Evolutionary conservation across 2,797 vertebrate genomes (phyloP).

Genomic region (Saxicola maurus): DNA sequence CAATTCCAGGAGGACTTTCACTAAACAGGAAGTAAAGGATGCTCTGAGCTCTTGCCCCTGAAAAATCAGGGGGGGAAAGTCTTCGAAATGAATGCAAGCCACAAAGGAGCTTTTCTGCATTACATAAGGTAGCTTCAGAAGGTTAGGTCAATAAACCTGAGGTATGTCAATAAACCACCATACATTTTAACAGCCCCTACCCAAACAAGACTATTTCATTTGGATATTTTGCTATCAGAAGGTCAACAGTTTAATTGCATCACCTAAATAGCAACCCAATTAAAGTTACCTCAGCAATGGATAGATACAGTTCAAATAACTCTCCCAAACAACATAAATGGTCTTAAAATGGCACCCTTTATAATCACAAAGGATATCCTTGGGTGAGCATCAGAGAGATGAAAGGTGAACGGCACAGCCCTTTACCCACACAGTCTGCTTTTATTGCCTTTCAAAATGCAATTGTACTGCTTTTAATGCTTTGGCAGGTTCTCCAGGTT

Average conservation of each 20-base stretch:
- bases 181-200: conserved; percentile 14
- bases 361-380: neutral
- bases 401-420: neutral
- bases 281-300: neutral
- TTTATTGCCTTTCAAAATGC: neutral
- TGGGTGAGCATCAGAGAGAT: neutral
- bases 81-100: neutral
- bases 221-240: neutral
- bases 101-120: neutral
- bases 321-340: neutral
- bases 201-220: conserved; percentile 10
- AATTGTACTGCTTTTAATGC: neutral
- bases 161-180: neutral
- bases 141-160: neutral
- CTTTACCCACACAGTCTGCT: neutral
- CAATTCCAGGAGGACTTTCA: neutral
- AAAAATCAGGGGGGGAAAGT: neutral
- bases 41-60: neutral
- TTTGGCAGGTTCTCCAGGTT: neutral
- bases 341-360: neutral
- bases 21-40: neutral
- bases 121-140: neutral
- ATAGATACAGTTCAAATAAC: neutral
- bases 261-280: neutral
- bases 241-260: neutral